Base-by-base conservation (phyloP, 2,113 vertebrate species). In the Propithecus coquereli region DNA sequence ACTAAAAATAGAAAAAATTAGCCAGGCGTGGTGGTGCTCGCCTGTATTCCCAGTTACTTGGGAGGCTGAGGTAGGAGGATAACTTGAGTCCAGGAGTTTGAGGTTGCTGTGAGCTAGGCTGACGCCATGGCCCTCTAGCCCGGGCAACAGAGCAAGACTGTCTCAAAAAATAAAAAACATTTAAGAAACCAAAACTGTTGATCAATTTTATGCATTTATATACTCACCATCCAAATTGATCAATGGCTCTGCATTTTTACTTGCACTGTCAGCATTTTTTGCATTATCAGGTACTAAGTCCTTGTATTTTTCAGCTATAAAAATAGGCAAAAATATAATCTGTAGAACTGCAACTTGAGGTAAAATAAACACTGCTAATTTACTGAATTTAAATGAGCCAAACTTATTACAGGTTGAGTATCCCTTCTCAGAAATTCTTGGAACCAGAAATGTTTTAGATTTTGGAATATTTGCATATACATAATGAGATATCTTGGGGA, bases 221-320 rank as follows among this genome's bases (percentile, higher is more conserved):
- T 47, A 98, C 99, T 99, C 98, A 99, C 99, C 99, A 95, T 99
- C 99, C 74, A 99, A 98, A 97, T 99, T 99, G 82, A 99, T 98
- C 94, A 99, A 98, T 0, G 99, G 99, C 84, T 99, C 99, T 14
- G 98, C 97, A 0, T 98, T 98, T 97, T 99, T 99, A 22, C 98
- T 98, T 30, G 98, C 96, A n/a, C 98, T 99, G 80, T 98, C 98
- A 57, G 98, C 65, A 17, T 97, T 98, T 98, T 98, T 99, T 54
- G 98, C 98, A 61, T 98, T 98, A 34, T 99, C 98, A 10, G 99
- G 99, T 68, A 97, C 98, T 74, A 99, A 99, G 91, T 99, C 99
- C 98, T 99, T 99, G 47, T 99, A 99, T 63, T 99, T 99, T 12
- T 99, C 99, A 98, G 99, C 99, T 99, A 98, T 94, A 95, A 90